A percentile compares a stretch with the other conserved stretches of the same genome.
Evolutionary conservation across 2,113 vertebrate genomes (phyloP).

Genomic region (Choloepus hoffmanni): DNA sequence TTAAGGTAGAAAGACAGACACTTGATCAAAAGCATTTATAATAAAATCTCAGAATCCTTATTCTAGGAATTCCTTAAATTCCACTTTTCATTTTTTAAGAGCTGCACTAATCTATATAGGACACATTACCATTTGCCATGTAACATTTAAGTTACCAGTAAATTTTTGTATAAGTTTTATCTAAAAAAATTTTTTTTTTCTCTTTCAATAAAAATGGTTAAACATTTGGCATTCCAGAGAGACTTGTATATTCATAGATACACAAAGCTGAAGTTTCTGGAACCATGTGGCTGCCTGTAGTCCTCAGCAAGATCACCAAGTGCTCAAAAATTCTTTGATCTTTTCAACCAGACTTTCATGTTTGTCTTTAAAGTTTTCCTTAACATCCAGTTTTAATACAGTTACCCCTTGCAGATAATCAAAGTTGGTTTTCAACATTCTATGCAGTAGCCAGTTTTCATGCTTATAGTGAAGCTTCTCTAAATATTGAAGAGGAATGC

Average conservation of each 20-base stretch:
- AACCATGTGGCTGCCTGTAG: slow-evolving; percentile 47
- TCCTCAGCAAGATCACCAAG: slow-evolving; percentile 83
- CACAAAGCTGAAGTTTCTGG: slow-evolving; percentile 53
- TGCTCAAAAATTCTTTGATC: slow-evolving; percentile 91
- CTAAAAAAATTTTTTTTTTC: neutral
- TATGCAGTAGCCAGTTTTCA: slow-evolving; percentile 96
- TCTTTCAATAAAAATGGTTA: slow-evolving; percentile 11
- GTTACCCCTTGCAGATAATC: too few species aligned
- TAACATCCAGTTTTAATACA: too few species aligned
- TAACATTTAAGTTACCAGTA: slow-evolving; percentile 13
- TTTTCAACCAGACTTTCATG: slow-evolving; percentile 41
- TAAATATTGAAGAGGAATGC: slow-evolving; percentile 95
- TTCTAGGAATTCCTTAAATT: neutral
- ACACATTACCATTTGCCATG: neutral
- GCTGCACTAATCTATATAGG: neutral
- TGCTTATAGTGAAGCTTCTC: slow-evolving; percentile 97
- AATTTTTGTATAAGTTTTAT: neutral
- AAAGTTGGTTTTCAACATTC: slow-evolving; percentile 84
- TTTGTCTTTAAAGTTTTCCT: too few species aligned
- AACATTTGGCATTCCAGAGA: slow-evolving; percentile 31
- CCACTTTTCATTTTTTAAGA: slow-evolving; percentile 24
- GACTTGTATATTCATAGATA: neutral
- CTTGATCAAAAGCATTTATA: slow-evolving; percentile 14
- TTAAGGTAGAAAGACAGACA: neutral
- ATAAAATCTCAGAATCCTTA: slow-evolving; percentile 24